Conservation (phyloP, 2,888 invertebrate genomes). For the Bimastos eiseni region DNA sequence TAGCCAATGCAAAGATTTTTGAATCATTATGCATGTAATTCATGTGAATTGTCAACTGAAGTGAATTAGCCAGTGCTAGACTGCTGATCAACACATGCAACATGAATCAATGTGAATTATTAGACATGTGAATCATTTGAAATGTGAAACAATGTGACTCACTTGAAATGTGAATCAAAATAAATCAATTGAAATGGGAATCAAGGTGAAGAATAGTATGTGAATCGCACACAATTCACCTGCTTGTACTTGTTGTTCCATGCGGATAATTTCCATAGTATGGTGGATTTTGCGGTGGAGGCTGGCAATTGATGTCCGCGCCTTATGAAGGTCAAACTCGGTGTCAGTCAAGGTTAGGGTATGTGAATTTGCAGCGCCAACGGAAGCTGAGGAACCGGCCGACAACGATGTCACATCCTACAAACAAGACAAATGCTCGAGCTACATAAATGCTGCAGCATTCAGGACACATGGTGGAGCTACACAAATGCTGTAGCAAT, state of each 20-base stretch:
- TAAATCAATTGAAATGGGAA: not conserved
- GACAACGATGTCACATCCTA: not conserved
- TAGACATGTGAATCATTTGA: not conserved
- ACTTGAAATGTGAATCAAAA: not conserved
- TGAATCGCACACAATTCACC: not conserved
- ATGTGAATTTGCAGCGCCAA: not conserved
- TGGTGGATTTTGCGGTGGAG: conserved; percentile 19
- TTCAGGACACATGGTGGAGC: too few species aligned
- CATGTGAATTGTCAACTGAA: too few species aligned
- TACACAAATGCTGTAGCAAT: too few species aligned
- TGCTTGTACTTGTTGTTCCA: not conserved
- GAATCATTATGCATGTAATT: too few species aligned
- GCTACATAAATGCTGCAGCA: not conserved
- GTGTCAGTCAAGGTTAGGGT: not conserved
- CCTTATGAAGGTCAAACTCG: not conserved
- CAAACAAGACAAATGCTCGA: not conserved
- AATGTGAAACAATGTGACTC: not conserved
- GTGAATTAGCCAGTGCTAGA: too few species aligned
- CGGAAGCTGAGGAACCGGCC: not conserved
- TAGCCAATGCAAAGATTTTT: too few species aligned
- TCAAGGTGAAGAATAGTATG: not conserved
- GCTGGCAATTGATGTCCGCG: not conserved
- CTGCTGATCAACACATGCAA: too few species aligned
- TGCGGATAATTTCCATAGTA: not conserved
- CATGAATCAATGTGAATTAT: too few species aligned